These are phyloP conservation scores for Ahaetulla prasina DNA, from an alignment of 2,113 vertebrate species.

Conservation along the genomic window DNA sequence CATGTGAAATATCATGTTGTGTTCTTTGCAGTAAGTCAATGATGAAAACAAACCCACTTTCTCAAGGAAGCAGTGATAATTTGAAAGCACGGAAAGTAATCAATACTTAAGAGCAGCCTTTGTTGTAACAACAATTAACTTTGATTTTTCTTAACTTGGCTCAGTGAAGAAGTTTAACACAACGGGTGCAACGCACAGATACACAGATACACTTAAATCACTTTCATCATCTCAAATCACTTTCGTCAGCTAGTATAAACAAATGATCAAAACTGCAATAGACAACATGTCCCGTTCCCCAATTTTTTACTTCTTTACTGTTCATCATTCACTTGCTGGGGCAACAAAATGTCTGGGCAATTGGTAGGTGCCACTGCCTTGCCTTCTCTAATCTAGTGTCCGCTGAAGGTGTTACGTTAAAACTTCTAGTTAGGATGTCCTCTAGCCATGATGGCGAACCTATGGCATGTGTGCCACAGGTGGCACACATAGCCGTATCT, in stretches of 20 bases:
- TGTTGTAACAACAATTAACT: conserved; percentile 46
- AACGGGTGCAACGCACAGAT: neutral
- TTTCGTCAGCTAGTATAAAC: neutral
- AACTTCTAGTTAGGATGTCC: neutral
- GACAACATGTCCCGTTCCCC: no score
- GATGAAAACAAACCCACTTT: conserved; percentile 36
- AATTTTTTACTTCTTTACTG: neutral
- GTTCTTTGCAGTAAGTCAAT: conserved; percentile 38
- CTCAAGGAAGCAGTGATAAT: conserved; percentile 54
- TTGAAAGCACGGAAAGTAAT: conserved; percentile 44
- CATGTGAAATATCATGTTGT: conserved; percentile 25
- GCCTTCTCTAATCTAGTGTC: neutral
- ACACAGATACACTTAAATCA: neutral
- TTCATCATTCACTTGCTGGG: neutral
- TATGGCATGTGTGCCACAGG: no score
- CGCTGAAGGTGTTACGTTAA: neutral
- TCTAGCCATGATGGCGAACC: neutral
- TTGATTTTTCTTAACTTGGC: conserved; percentile 29
- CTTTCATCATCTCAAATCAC: neutral
- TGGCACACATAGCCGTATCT: no score
- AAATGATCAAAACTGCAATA: neutral
- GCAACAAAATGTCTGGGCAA: neutral
- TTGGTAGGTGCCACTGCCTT: neutral
- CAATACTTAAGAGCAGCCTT: conserved; percentile 46
- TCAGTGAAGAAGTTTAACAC: neutral